A percentile compares a stretch with the other conserved stretches of the same genome.
Evolutionary conservation across 1,140 invertebrate genomes (phyloP).

Genomic region (Drosophila triauraria): DNA sequence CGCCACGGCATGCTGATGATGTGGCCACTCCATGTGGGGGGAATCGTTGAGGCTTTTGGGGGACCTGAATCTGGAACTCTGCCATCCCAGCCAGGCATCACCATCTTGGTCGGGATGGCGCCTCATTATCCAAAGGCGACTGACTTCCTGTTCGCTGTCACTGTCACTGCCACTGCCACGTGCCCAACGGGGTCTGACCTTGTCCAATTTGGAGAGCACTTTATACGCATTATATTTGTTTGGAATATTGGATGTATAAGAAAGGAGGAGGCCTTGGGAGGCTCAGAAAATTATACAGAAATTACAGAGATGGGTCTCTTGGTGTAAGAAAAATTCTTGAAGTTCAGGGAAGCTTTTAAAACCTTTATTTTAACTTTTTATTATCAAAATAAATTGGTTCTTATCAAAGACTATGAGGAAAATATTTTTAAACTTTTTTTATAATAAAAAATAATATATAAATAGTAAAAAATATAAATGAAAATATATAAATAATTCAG

Average conservation of each 20-base stretch:
- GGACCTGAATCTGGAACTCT: slow-evolving; percentile 7
- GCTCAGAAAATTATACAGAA: background rate
- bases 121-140: slow-evolving; percentile 15
- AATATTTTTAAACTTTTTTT: too few species aligned
- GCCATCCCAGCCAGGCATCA: slow-evolving; percentile 3
- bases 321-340: background rate
- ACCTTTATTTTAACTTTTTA: too few species aligned
- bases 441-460: too few species aligned
- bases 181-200: slow-evolving; percentile 18
- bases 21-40: background rate
- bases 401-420: too few species aligned
- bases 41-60: too few species aligned
- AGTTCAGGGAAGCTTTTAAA: too few species aligned
- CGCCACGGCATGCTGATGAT: slow-evolving; percentile 34
- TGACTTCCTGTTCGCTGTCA: slow-evolving; percentile 17
- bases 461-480: too few species aligned
- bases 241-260: too few species aligned
- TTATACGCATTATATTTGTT: too few species aligned
- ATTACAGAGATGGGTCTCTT: too few species aligned
- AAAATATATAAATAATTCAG: too few species aligned
- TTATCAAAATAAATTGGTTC: background rate
- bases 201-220: slow-evolving; percentile 8
- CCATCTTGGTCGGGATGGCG: slow-evolving; percentile 16
- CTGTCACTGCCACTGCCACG: slow-evolving; percentile 15
- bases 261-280: background rate